Base-by-base conservation (phyloP, 2,113 vertebrate species). In the Nipponia nippon region DNA sequence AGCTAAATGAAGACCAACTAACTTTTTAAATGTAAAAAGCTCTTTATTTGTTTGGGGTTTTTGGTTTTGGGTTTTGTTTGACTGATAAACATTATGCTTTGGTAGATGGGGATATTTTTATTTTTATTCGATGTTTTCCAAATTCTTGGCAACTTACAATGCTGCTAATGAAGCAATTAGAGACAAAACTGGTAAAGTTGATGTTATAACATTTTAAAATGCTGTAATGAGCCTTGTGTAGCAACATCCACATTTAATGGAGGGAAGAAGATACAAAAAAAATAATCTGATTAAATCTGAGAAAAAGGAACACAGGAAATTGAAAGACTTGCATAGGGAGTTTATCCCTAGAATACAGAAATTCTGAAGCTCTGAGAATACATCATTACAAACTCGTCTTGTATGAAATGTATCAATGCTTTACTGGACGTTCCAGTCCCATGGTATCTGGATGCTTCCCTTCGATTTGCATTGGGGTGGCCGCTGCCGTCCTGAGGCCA, bases 401-500 rank as follows among this genome's bases (percentile, higher is more conserved):
- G 4, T 49, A 5, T 56, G 25, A 86, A 81, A 18, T 26, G 2
- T 5, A 13, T 38, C 20, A 19, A 29, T 21, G 16, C 42, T 30
- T 69, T 21, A 16, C 49, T 40, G 55, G 23, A 61, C 75, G 29
- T 30, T 58, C 13, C n/a, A 34, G 44, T 21, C 44, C 23, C 7
- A 26, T 20, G 19, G 3, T 42, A 25, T 2, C 8, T 29, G 56
- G 36, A 16, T n/a, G 29, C 16, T 88, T 40, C 56, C 14, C 26
- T 77, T 17, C 0, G 1, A 4, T 30, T 21, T 27, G 44, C 32
- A 8, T 7, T 53, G 46, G 30, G 11, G 21, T 61, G 32, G 32
- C 27, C 1, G 0, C 13, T 61, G 58, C 50, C 17, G 38, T 85
- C 63, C 46, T 0, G 0, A 34, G 58, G 14, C 40, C 20, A 3